Percentiles rank a stretch among this genome's conserved stretches.
phyloP scores from a whole-genome alignment of 1,140 invertebrate genomes.

The Spodoptera frugiperda region DNA sequence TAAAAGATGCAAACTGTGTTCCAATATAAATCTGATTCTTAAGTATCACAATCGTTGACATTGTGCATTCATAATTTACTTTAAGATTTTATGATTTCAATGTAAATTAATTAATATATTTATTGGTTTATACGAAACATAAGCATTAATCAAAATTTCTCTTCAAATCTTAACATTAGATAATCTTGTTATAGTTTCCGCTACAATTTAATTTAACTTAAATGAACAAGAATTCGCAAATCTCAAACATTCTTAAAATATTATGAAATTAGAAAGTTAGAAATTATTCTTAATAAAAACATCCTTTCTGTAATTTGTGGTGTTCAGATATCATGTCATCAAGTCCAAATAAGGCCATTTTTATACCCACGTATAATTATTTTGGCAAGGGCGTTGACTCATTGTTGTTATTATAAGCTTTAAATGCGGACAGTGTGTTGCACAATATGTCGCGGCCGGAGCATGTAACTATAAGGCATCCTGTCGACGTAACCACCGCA shows the following conservation, averaged over 20 bases:
- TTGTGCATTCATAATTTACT: too few species aligned
- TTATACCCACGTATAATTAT: slow-evolving; percentile 15
- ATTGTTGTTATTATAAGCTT: slow-evolving; percentile 66
- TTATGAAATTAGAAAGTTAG: slow-evolving; percentile 37
- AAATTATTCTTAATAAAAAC: slow-evolving; percentile 4
- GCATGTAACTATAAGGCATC: slow-evolving; percentile 64
- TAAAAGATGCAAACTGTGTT: too few species aligned
- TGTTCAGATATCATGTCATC: slow-evolving; percentile 4
- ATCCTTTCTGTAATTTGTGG: background rate
- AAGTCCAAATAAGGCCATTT: background rate
- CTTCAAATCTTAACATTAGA: too few species aligned
- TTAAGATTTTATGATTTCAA: too few species aligned
- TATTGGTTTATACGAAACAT: too few species aligned
- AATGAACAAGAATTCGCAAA: too few species aligned
- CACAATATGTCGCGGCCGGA: slow-evolving; percentile 57
- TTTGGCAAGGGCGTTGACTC: slow-evolving; percentile 55
- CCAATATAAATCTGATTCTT: too few species aligned
- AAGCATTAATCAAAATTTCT: too few species aligned
- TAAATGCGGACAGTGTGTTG: slow-evolving; percentile 62
- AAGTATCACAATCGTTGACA: too few species aligned
- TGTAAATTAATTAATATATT: too few species aligned
- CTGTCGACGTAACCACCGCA: slow-evolving; percentile 69
- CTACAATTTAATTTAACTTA: too few species aligned
- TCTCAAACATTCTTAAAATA: background rate
- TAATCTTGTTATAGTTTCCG: too few species aligned